phyloP scores from a whole-genome alignment of 2,113 vertebrate genomes.

The Candoia aspera region DNA sequence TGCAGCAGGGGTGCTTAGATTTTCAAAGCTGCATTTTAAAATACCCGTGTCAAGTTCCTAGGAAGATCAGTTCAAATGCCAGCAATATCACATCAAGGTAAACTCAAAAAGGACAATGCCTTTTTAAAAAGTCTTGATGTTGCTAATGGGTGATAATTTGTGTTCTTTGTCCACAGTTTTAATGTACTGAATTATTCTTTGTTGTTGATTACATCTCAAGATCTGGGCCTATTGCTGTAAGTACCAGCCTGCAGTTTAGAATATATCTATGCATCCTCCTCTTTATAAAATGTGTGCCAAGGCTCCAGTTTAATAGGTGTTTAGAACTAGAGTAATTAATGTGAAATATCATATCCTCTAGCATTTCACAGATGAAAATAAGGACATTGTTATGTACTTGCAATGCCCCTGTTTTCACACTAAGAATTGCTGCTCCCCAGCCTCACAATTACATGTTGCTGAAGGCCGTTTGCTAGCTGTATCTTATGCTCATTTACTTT shows the following conservation, averaged over 20 bases:
- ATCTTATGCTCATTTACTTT: not conserved
- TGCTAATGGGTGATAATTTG: not conserved
- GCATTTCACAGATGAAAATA: conserved; percentile 13
- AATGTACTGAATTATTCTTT: not conserved
- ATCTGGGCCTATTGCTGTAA: not conserved
- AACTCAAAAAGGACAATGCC: not conserved
- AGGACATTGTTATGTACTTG: not conserved
- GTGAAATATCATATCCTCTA: conserved; percentile 19
- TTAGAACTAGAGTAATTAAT: conserved; percentile 20
- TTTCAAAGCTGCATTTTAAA: not conserved
- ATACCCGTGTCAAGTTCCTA: not conserved
- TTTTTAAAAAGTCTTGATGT: not conserved
- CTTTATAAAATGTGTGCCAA: not conserved
- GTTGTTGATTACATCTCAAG: not conserved
- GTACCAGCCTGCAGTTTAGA: not conserved
- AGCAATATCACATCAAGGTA: not conserved
- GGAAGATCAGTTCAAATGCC: not conserved
- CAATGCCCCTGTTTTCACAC: conserved; percentile 20
- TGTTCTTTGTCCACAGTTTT: not conserved
- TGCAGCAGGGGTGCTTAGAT: not conserved
- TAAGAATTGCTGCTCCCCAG: not conserved
- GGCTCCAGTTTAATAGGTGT: conserved; percentile 19
- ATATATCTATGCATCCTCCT: not conserved
- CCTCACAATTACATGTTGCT: conserved; percentile 11
- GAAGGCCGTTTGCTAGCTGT: not conserved